These are phyloP conservation scores for Augiades crinisus DNA, from an alignment of 2,888 invertebrate species.

Conservation along the genomic window DNA sequence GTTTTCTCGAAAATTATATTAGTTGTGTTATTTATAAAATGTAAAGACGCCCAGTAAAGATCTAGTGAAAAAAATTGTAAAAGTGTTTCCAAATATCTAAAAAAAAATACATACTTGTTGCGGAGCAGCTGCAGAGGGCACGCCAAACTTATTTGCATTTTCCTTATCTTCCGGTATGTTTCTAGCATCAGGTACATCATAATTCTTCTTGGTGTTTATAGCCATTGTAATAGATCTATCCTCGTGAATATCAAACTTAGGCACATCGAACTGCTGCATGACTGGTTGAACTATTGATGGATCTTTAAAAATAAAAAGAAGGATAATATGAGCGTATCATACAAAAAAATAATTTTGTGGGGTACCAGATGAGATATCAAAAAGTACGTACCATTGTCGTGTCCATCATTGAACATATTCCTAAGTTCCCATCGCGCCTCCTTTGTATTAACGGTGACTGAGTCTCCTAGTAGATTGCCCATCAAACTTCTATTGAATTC, in stretches of 20 bases:
- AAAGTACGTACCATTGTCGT: slow-evolving; percentile 63
- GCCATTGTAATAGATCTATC: slow-evolving; percentile 75
- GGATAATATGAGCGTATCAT: no score
- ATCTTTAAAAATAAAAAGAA: slow-evolving; percentile 41
- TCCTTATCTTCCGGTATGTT: slow-evolving; percentile 63
- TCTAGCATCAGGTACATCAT: slow-evolving; percentile 48
- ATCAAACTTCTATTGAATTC: slow-evolving; percentile 74
- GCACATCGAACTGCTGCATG: slow-evolving; percentile 67
- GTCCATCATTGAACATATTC: slow-evolving; percentile 72
- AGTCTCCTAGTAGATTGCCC: slow-evolving; percentile 79
- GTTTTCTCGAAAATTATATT: no score
- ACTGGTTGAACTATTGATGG: slow-evolving; percentile 71
- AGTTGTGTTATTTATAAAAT: no score
- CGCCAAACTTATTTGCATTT: slow-evolving; percentile 60
- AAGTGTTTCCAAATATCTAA: no score
- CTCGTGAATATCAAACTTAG: slow-evolving; percentile 74
- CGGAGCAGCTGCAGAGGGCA: slow-evolving; percentile 41
- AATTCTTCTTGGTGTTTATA: slow-evolving; percentile 63
- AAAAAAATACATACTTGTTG: slow-evolving; percentile 48
- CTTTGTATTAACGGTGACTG: slow-evolving; percentile 85
- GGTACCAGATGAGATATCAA: no score
- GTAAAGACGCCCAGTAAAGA: no score
- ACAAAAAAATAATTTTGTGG: no score
- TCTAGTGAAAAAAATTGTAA: neutral
- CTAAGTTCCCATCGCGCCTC: slow-evolving; percentile 85